These are phyloP conservation scores for Plebejus anna DNA, from an alignment of 2,888 invertebrate species.

Conservation along the genomic window DNA sequence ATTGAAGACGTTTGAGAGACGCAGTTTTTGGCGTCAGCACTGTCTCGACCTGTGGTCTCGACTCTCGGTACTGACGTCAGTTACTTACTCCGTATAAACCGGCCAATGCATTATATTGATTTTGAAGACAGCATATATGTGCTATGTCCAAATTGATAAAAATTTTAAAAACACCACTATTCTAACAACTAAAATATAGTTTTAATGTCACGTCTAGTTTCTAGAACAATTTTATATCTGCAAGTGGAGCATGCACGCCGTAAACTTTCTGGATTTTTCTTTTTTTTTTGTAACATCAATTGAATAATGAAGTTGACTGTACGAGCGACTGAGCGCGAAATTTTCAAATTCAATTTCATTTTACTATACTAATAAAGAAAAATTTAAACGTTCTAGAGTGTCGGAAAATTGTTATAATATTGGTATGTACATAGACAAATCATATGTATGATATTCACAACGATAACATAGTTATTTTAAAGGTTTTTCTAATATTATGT, in stretches of 20 bases:
- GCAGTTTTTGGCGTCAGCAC: too few relatives aligned
- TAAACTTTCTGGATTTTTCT: constrained; percentile 18
- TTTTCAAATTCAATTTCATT: constrained; percentile 21
- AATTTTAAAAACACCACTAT: too few relatives aligned
- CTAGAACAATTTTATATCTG: neutral
- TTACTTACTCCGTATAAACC: too few relatives aligned
- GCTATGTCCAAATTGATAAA: too few relatives aligned
- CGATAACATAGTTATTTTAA: neutral
- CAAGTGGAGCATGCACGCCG: constrained; percentile 51
- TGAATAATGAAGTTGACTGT: constrained; percentile 28
- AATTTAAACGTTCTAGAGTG: neutral
- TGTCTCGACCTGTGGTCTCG: too few relatives aligned
- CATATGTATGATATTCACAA: neutral
- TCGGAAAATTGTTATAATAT: neutral
- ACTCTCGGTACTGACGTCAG: too few relatives aligned
- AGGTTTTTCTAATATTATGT: too few relatives aligned
- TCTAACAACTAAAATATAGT: too few relatives aligned
- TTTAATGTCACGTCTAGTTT: neutral
- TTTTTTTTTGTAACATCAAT: constrained; percentile 27
- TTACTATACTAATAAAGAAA: constrained; percentile 19
- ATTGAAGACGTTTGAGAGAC: too few relatives aligned
- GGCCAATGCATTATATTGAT: too few relatives aligned
- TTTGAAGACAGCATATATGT: too few relatives aligned
- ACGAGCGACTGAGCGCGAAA: constrained; percentile 9
- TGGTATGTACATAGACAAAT: too few relatives aligned